Evolutionary conservation across 2,113 vertebrate species (phyloP).

Genomic region (Calyptommatus sinebrachiatus): DNA sequence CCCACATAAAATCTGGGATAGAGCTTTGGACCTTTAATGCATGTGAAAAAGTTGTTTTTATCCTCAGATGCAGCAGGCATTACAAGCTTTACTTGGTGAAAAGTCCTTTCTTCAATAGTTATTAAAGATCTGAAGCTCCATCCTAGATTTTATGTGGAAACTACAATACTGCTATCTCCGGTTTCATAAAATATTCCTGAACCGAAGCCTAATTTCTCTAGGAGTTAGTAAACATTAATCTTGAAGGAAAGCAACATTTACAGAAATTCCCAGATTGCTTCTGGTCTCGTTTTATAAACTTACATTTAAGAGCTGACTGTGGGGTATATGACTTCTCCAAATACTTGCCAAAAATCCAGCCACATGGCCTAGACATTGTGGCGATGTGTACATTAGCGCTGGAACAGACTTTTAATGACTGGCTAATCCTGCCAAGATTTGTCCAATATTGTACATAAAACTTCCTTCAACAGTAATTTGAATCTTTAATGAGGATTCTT

Average conservation of each 20-base stretch:
- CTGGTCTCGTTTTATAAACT: neutral
- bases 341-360: neutral
- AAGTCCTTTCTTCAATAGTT: too few relatives aligned
- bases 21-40: too few relatives aligned
- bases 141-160: too few relatives aligned
- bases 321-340: neutral
- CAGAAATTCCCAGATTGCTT: neutral
- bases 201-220: neutral
- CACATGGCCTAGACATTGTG: neutral
- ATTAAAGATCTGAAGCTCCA: too few relatives aligned
- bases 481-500: constrained; percentile 14
- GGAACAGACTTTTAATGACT: neutral
- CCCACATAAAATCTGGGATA: too few relatives aligned
- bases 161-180: too few relatives aligned
- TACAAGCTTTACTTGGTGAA: too few relatives aligned
- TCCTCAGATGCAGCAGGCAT: too few relatives aligned
- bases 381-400: neutral
- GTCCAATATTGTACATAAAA: constrained; percentile 18
- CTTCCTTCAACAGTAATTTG: neutral
- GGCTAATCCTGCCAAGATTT: neutral
- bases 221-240: neutral
- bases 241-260: neutral
- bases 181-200: neutral
- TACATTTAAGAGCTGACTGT: neutral
- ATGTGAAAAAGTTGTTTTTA: too few relatives aligned